Evolutionary conservation across 2,113 vertebrate genomes (phyloP).

Genomic region (Spheniscus mendiculus): DNA sequence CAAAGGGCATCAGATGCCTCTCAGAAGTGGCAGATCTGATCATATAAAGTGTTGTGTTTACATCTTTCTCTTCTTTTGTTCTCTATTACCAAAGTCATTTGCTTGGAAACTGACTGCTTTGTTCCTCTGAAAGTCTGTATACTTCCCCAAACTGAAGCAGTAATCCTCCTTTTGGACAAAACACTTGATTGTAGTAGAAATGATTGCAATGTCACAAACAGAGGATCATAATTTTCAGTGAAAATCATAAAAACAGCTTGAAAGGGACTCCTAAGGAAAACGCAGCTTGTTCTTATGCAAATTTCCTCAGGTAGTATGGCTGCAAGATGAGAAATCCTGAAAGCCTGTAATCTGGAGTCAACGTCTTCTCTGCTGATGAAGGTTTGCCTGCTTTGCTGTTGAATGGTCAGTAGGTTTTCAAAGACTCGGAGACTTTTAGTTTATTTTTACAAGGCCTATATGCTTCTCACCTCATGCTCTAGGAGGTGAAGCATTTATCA

Average conservation of each 20-base stretch:
- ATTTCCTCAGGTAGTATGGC: not conserved
- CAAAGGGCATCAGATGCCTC: not conserved
- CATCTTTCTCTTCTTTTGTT: not conserved
- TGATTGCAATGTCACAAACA: slow-evolving; percentile 49
- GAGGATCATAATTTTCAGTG: not conserved
- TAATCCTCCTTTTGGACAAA: slow-evolving; percentile 31
- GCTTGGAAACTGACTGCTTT: not conserved
- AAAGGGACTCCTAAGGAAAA: not conserved
- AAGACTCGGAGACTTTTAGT: not conserved
- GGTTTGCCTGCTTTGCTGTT: not conserved
- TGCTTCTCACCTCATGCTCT: not conserved
- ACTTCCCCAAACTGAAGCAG: not conserved
- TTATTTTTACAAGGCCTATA: not conserved
- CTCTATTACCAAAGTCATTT: slow-evolving; percentile 6
- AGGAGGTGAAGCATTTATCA: not conserved
- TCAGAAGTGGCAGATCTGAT: not conserved
- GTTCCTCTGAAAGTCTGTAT: not conserved
- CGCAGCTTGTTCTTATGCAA: slow-evolving; percentile 15
- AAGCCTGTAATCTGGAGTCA: not conserved
- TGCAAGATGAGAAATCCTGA: not conserved
- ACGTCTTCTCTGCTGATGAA: not conserved
- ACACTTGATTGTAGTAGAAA: slow-evolving; percentile 23
- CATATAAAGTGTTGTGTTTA: not conserved
- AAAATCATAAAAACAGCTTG: slow-evolving; percentile 1
- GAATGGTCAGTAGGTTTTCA: not conserved